phyloP scores from a whole-genome alignment of 2,888 invertebrate genomes.

The Drosophila fungiperda region DNA sequence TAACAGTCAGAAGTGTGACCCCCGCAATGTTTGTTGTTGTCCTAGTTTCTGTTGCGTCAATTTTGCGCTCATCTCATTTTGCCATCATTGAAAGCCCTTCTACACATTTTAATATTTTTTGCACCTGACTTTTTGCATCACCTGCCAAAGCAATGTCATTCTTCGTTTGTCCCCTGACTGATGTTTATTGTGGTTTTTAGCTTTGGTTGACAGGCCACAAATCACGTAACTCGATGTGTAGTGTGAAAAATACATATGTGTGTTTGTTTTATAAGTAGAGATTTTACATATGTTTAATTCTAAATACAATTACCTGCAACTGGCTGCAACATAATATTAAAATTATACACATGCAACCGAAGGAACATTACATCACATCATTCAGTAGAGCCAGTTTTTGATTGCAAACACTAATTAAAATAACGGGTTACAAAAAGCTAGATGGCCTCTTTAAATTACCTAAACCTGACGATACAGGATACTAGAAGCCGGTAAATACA shows the following conservation, averaged over 20 bases:
- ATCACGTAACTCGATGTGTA: conserved; percentile 61
- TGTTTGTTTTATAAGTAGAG: not conserved
- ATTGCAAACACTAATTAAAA: conserved; percentile 11
- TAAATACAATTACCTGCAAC: not conserved
- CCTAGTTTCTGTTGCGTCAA: conserved; percentile 34
- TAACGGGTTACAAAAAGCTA: conserved; percentile 4
- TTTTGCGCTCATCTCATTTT: conserved; percentile 66
- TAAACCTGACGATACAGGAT: not conserved
- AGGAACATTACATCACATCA: conserved; percentile 12
- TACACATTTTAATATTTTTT: conserved; percentile 48
- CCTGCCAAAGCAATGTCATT: conserved; percentile 45
- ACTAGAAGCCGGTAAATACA: not conserved
- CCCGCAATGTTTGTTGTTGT: conserved; percentile 24
- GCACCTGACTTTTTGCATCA: conserved; percentile 30
- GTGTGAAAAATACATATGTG: conserved; percentile 9
- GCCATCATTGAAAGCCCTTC: conserved; percentile 61
- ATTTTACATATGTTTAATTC: not conserved
- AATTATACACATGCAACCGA: conserved; percentile 9
- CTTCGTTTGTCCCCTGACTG: conserved; percentile 24
- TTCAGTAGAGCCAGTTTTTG: not conserved
- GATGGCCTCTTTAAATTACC: not conserved
- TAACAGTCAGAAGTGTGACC: conserved; percentile 49
- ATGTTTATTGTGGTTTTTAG: conserved; percentile 31
- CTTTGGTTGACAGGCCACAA: conserved; percentile 45
- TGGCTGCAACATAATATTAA: not conserved